A percentile compares a stretch with the other conserved stretches of the same genome.
Conservation (phyloP, 2,888 invertebrate species). For the Rhamphomyia laevipes region DNA sequence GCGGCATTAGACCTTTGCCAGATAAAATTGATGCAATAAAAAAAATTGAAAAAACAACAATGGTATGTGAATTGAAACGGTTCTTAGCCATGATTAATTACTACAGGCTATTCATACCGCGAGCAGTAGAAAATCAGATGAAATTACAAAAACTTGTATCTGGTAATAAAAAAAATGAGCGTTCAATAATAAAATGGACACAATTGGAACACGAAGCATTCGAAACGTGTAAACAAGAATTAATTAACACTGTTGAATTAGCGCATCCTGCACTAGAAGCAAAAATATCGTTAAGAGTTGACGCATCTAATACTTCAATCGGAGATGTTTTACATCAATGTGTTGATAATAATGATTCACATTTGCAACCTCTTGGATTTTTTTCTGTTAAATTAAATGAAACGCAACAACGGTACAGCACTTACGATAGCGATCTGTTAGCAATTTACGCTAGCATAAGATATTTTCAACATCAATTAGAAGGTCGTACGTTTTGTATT, state of each 20-base stretch:
- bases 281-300: not conserved
- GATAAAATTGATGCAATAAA: conserved; percentile 11
- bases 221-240: not conserved
- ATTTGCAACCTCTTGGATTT: conserved; percentile 2
- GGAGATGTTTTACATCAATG: conserved; percentile 3
- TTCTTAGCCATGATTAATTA: conserved; percentile 15
- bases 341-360: not conserved
- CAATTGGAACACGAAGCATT: not conserved
- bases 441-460: not conserved
- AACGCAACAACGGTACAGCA: conserved; percentile 2
- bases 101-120: conserved; percentile 5
- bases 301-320: not conserved
- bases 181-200: not conserved
- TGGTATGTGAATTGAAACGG: conserved; percentile 12
- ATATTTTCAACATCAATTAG: conserved; percentile 5
- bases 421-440: conserved; percentile 6
- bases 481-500: conserved; percentile 1
- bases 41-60: conserved; percentile 11
- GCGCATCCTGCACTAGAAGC: not conserved
- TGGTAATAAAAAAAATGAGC: conserved; percentile 3
- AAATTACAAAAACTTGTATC: conserved; percentile 7
- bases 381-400: not conserved
- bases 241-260: not conserved
- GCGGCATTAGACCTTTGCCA: not conserved
- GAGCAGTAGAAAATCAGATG: conserved; percentile 6